Base-by-base conservation (phyloP, 2,888 invertebrate species). In the Dryococelus australis region DNA sequence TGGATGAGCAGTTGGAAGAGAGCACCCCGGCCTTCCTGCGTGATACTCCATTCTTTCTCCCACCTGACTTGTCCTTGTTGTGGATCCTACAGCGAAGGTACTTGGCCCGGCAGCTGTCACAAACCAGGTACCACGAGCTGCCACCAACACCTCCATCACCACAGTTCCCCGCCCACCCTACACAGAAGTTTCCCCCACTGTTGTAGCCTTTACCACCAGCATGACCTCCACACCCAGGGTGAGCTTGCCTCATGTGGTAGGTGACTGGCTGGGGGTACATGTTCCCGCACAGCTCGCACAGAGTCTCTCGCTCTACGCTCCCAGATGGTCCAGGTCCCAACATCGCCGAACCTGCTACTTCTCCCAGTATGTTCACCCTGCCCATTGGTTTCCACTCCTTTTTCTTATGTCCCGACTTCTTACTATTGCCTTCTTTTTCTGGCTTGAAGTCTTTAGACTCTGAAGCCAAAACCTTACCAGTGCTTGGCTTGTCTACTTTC, bases 41-140 rank as follows among this genome's bases (percentile, higher is more conserved):
- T 13, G 35, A 13, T n/a, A 24, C 20, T 47, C 78, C 83, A 2
- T 47, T 24, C 20, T 24, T 85, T 27, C 91, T 90, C 89, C 91
- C 91, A 9, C 90, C 91, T 4, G 91, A 89, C 88, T 92, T 93
- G 86, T 92, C 92, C 87, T 92, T 92, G 53, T 90, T 89, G 13
- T 90, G 87, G 43, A 87, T 88, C 86, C 90, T 91, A 20, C 86
- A 86, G 20, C 88, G 94, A 90, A 94, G 93, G 92, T 94, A 96
- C 90, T 96, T 97, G 86, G 97, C 97, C 13, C 98, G 95, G 91
- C 99, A 99, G 84, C 94, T 94, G 91, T 98, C 98, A 93, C 99
- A 99, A 91, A 98, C 95, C 47, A 99, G 94, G 92, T 99, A 99
- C 97, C 98, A 98, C 26, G 97, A 96, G 89, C 96, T 96, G 81